Evolutionary conservation across 2,113 vertebrate species (phyloP), one percentile per base, ranked within the genome.

Genomic region (Triplophysa dalaica): DNA sequence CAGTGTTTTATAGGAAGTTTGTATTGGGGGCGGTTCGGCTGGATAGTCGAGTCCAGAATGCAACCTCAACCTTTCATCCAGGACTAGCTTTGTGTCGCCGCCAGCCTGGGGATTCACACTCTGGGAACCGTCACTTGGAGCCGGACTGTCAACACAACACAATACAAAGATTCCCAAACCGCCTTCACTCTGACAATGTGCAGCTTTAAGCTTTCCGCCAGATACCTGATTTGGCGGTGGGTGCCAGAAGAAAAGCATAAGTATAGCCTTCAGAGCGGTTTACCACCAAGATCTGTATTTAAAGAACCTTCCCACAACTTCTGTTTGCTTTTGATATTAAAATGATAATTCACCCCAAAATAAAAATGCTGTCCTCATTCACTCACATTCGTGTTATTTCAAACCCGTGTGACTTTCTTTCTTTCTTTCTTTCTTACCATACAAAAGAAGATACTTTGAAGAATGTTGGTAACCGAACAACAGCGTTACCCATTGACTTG

Each of bases 121-220:
- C 81, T 58, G 77, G 21, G 58, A 70, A 81, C 74, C 63, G 66
- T 70, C 60, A 63, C 41, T 74, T 74, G 60, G 73, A 69, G 73
- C 26, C 65, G 17, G 41, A 22, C 74, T 78, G 74, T 85, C 78
- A 82, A 81, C 78, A 83, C 78, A 78, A 81, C 81, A 78, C 68
- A 70, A 68, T 70, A 85, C 74, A 82, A 82, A 77, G 79, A 69
- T 17, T 63, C 58, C 78, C 81, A 81, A 84, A 61, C 70, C 38
- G 24, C 65, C 78, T 79, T 75, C 70, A 75, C 80, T 67, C 66
- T 13, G 66, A 79, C 80, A 79, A 82, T 76, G 77, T 79, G 76
- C 83, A 67, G 83, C 80, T 82, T 79, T 50, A 67, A 64, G 76
- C 61, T 65, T 29, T 75, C 65, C 82, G 80, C 83, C 80, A 82